These are phyloP conservation scores for Timema cristinae DNA, from an alignment of 2,888 invertebrate genomes.

Conservation along the genomic window DNA sequence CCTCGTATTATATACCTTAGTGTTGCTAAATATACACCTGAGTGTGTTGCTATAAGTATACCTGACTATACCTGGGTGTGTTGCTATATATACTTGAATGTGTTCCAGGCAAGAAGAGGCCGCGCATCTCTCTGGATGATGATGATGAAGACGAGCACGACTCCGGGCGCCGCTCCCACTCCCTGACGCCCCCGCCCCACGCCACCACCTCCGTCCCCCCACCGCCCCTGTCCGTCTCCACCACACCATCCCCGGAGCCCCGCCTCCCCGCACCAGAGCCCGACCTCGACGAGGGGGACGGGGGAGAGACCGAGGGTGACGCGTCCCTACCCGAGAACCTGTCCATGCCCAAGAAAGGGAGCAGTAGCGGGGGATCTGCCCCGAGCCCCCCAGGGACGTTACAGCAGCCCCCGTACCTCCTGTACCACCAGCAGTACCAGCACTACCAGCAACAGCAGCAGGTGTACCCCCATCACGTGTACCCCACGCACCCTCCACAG, in stretches of 20 bases:
- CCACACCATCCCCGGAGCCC: slow-evolving; percentile 27
- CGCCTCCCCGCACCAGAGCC: slow-evolving; percentile 19
- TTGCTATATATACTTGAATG: no score
- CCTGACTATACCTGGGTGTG: no score
- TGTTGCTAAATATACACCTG: no score
- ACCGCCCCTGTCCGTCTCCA: slow-evolving; percentile 28
- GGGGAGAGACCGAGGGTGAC: slow-evolving; percentile 20
- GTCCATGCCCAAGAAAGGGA: slow-evolving; percentile 62
- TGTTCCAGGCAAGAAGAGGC: slow-evolving; percentile 41
- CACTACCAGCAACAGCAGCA: slow-evolving; percentile 38
- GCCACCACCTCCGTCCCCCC: slow-evolving; percentile 21
- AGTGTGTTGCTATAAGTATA: no score
- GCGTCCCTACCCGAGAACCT: slow-evolving; percentile 66
- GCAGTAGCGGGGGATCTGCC: slow-evolving; percentile 12
- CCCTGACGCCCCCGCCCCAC: slow-evolving; percentile 41
- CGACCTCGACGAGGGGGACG: slow-evolving; percentile 10
- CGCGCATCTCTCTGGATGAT: slow-evolving; percentile 48
- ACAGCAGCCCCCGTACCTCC: slow-evolving; percentile 36
- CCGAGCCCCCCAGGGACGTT: slow-evolving; percentile 21
- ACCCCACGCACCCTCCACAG: slow-evolving; percentile 45
- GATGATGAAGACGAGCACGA: slow-evolving; percentile 49
- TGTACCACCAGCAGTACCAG: slow-evolving; percentile 32
- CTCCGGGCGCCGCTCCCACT: slow-evolving; percentile 35
- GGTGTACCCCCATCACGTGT: slow-evolving; percentile 41
- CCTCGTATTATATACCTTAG: no score